Percentiles rank a stretch among this genome's conserved stretches.
Conservation (phyloP, 2,888 invertebrate species). For the Xylota segnis region DNA sequence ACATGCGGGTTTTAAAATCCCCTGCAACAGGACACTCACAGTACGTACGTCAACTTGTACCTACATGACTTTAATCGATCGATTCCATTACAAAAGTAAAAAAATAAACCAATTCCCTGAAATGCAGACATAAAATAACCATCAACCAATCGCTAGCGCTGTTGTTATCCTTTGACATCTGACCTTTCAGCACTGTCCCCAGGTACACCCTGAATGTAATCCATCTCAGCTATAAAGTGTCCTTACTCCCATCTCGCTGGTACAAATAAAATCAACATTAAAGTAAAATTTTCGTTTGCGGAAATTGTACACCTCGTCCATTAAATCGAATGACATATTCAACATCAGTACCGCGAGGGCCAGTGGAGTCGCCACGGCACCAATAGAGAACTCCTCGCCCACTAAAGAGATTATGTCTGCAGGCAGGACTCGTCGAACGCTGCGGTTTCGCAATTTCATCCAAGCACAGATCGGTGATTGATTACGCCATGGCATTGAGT, state of each 20-base stretch:
- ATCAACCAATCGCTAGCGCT: background rate
- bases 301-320: slow-evolving; percentile 20
- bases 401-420: slow-evolving; percentile 38
- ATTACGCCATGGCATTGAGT: slow-evolving; percentile 52
- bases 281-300: background rate
- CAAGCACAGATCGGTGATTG: slow-evolving; percentile 56
- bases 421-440: slow-evolving; percentile 27
- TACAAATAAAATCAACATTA: slow-evolving; percentile 12
- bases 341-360: slow-evolving; percentile 5
- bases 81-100: background rate
- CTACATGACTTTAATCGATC: background rate
- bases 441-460: slow-evolving; percentile 45
- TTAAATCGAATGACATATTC: slow-evolving; percentile 25
- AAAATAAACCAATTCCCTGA: too few relatives aligned
- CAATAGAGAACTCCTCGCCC: background rate
- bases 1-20: background rate
- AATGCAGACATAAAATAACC: background rate
- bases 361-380: background rate
- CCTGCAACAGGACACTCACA: background rate
- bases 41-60: too few relatives aligned
- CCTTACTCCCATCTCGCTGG: background rate
- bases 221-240: background rate
- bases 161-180: background rate
- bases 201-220: background rate
- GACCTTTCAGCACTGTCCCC: background rate